Evolutionary conservation across 2,113 vertebrate species (phyloP).

Genomic region (Colinus virginianus): DNA sequence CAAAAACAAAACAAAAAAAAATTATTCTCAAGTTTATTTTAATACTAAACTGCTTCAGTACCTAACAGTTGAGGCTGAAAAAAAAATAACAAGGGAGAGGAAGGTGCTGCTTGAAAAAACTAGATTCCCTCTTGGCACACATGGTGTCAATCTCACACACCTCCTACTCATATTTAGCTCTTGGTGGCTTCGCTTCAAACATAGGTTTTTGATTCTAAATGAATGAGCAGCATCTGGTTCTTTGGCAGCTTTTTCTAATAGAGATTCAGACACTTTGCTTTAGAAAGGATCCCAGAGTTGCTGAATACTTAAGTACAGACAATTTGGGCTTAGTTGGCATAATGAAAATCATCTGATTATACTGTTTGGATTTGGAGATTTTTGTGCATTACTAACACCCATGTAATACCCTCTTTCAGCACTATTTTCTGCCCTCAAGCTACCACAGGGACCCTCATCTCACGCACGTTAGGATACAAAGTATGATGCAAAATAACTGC

Average conservation of each 20-base stretch:
- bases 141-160: neutral
- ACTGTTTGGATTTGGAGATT: neutral
- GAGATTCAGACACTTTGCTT: constrained; percentile 1
- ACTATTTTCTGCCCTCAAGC: neutral
- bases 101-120: constrained; percentile 11
- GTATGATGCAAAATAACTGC: neutral
- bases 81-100: neutral
- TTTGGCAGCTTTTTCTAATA: neutral
- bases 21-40: neutral
- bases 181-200: constrained; percentile 7
- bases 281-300: neutral
- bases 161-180: constrained; percentile 40
- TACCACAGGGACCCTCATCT: neutral
- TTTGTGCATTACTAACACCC: neutral
- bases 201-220: neutral
- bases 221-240: constrained; percentile 16
- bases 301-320: neutral
- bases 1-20: neutral
- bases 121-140: neutral
- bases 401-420: neutral
- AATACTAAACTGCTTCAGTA: neutral
- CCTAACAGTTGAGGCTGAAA: neutral
- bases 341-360: neutral
- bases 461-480: neutral
- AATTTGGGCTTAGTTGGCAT: neutral